A percentile compares a stretch with the other conserved stretches of the same genome.
Evolutionary conservation across 1,140 invertebrate genomes (phyloP).

Genomic region (Dendrolimus kikuchii): DNA sequence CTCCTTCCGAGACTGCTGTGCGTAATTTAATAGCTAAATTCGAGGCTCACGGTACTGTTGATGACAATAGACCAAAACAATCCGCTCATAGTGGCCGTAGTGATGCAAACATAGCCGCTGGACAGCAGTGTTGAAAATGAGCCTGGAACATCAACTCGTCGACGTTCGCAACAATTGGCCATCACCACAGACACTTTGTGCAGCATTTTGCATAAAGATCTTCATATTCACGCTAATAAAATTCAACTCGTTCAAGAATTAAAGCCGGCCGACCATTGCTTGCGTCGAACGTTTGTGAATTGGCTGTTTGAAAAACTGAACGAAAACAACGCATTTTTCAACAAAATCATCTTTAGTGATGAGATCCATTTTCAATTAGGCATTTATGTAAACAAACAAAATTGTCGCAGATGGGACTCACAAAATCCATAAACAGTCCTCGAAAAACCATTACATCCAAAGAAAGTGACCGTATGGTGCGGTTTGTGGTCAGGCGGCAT

Average conservation of each 20-base stretch:
- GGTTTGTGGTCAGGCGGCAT: too few species aligned
- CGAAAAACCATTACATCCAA: constrained; percentile 1
- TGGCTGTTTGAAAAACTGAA: constrained; percentile 1
- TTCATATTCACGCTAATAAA: too few species aligned
- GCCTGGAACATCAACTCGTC: neutral
- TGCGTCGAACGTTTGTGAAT: constrained; percentile 1
- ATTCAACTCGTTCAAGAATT: neutral
- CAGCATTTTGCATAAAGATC: neutral
- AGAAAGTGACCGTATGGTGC: constrained; percentile 1
- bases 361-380: neutral
- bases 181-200: too few species aligned
- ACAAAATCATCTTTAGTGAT: neutral
- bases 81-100: too few species aligned
- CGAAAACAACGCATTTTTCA: neutral
- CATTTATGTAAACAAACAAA: neutral
- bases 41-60: too few species aligned
- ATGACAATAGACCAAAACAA: too few species aligned
- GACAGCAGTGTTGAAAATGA: neutral
- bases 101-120: neutral
- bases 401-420: neutral
- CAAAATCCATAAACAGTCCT: neutral
- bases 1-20: too few species aligned
- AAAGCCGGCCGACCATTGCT: too few species aligned
- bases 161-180: neutral
- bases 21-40: too few species aligned